Evolutionary conservation across 2,113 vertebrate species (phyloP), one percentile per base, ranked within the genome.

Genomic region (Grammomys surdaster): DNA sequence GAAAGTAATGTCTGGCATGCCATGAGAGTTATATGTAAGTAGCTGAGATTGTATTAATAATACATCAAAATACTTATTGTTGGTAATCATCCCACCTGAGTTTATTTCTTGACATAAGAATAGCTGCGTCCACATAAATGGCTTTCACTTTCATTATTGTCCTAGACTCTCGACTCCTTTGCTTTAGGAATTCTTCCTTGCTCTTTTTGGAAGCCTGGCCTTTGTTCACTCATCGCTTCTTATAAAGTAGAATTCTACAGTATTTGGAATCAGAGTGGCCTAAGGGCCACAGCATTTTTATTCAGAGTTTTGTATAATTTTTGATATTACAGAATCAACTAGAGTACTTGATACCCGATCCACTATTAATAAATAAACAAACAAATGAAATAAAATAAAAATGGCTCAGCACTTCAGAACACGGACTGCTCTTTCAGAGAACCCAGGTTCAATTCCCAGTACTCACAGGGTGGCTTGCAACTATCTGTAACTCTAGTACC

Each of bases 251-350:
- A 67, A 70, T 26, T n/a, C 65, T 78, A 14, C 1, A 63, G 3
- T 63, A 75, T 22, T 7, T 51, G 43, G 40, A 3, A 13, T 33
- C 65, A 81, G 60, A 95, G 58, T 46, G 72, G 60, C 54, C 89
- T 33, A 48, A 56, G 54, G 63, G 9, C 40, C 80, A 20, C 58
- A 72, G 19, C 3, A n/a, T 17, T 70, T 91, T 96, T 28, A 65
- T 89, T 58, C 67, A 89, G 58, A 67, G 33, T 54, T 31, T 60
- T 84, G 16, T 54, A 54, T 75, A 80, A 80, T 48, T 60, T 48
- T 60, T 31, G 40, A 90, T 60, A 51, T 90, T 88, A 40, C 86
- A 69, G 75, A 95, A 92, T 91, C 40, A 92, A 46, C 46, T 46
- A 24, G 8, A 54, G 13, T 26, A 4, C 54, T 95, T 40, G 46